Evolutionary conservation across 1,140 invertebrate genomes (phyloP).

Genomic region (Pachyrhynchus sulphureomaculatus): DNA sequence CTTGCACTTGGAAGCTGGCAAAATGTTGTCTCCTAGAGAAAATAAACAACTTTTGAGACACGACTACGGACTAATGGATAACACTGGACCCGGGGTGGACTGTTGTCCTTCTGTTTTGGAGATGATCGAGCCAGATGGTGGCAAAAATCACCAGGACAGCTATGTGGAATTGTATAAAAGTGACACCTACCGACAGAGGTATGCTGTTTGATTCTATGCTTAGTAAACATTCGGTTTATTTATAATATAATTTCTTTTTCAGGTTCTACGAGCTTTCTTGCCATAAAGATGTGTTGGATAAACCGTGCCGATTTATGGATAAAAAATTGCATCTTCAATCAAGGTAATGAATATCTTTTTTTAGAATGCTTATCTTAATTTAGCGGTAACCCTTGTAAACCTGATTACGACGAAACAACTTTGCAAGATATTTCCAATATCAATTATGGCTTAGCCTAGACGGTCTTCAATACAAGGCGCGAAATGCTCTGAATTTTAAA

Average conservation of each 20-base stretch:
- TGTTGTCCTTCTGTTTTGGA: conserved; percentile 79
- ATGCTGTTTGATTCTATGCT: no score
- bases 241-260: neutral
- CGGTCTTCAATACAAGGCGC: no score
- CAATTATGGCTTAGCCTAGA: no score
- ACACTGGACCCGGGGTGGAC: conserved; percentile 55
- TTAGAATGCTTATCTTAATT: neutral
- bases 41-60: conserved; percentile 58
- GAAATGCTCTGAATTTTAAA: no score
- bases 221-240: no score
- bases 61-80: conserved; percentile 14
- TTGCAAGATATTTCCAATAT: no score
- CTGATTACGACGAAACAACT: no score
- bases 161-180: conserved; percentile 77
- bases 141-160: conserved; percentile 68
- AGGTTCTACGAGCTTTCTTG: conserved; percentile 80
- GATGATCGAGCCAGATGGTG: conserved; percentile 75
- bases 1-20: conserved; percentile 37
- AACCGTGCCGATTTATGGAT: conserved; percentile 76
- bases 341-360: conserved; percentile 37
- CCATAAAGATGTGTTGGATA: conserved; percentile 65
- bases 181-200: conserved; percentile 61
- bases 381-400: neutral
- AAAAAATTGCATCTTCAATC: conserved; percentile 67
- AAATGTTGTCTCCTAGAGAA: conserved; percentile 55